phyloP scores from a whole-genome alignment of 1,140 invertebrate species.

The Colletes gigas region DNA sequence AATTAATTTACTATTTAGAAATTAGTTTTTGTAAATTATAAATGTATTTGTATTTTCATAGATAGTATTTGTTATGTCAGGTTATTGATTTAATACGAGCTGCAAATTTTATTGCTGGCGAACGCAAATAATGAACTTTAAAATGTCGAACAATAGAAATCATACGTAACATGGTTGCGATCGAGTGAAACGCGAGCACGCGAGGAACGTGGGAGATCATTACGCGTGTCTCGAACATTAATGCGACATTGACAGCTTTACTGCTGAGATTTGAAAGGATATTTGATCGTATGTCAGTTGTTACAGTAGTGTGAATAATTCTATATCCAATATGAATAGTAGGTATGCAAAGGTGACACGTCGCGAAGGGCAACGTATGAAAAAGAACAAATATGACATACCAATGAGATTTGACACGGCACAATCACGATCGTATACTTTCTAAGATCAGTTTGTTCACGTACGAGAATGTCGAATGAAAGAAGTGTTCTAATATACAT shows the following conservation, averaged over 20 bases:
- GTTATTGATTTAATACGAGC: too few species aligned
- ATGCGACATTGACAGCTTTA: constrained; percentile 29
- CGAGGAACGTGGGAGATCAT: constrained; percentile 13
- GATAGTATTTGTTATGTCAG: too few species aligned
- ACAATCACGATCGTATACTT: not conserved
- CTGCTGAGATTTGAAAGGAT: constrained; percentile 20
- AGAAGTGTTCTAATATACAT: too few species aligned
- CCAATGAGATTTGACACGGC: not conserved
- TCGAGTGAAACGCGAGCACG: not conserved
- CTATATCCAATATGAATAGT: not conserved
- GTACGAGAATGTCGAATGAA: too few species aligned
- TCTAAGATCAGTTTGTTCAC: too few species aligned
- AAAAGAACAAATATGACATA: not conserved
- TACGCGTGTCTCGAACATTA: constrained; percentile 7
- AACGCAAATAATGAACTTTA: not conserved
- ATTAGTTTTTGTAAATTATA: too few species aligned
- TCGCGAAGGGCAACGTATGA: not conserved
- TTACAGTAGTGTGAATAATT: constrained; percentile 26
- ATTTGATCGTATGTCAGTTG: constrained; percentile 3
- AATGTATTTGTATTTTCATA: too few species aligned
- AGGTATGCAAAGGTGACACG: constrained; percentile 18
- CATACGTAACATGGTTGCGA: not conserved
- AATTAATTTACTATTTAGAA: too few species aligned
- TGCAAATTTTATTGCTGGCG: too few species aligned
- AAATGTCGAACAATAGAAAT: not conserved